Evolutionary conservation across 2,888 invertebrate species (phyloP), one percentile per base, ranked within the genome.

Genomic region (Idaea aversata): DNA sequence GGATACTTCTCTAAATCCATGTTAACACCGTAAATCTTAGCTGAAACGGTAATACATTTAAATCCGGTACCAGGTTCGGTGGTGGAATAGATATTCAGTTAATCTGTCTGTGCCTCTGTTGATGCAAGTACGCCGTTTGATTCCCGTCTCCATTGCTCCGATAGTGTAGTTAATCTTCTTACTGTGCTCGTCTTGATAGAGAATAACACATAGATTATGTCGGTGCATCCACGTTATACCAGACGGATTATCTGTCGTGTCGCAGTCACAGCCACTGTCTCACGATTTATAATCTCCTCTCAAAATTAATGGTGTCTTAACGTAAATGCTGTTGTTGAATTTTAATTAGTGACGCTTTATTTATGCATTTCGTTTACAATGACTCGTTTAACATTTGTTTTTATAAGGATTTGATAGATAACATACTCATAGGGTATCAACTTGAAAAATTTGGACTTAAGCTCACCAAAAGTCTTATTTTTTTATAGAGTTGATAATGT

Each of bases 161-260:
- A 78, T 77, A 74, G 75, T 75, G 74, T 77, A 79, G 81, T 78
- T 86, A 87, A 88, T 87, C 87, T 83, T 77, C 82, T 81, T 83
- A 84, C 77, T 76, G 73, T 74, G 59, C 69, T 72, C 72, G 78
- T 73, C 80, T 80, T 79, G 81, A 81, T 83, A 81, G 79, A 72
- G 83, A 77, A 80, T 81, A 83, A 83, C 81, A 80, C 79, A 81
- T 79, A 82, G 80, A 82, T 83, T 83, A 86, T 78, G 80, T 77
- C 77, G 77, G 75, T 85, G 85, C 86, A 85, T 82, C 82, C 78
- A 81, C 81, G 83, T 84, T 83, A 83, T 80, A 78, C 79, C 78
- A 77, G 76, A 72, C 75, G 83, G 86, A 86, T 87, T 86, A 87
- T 82, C 83, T 80, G 75, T 76, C 81, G 80, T 81, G 80, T 80